Evolutionary conservation across 2,888 invertebrate species (phyloP), one percentile per base, ranked within the genome.

Genomic region (Agrenia bidenticulata): DNA sequence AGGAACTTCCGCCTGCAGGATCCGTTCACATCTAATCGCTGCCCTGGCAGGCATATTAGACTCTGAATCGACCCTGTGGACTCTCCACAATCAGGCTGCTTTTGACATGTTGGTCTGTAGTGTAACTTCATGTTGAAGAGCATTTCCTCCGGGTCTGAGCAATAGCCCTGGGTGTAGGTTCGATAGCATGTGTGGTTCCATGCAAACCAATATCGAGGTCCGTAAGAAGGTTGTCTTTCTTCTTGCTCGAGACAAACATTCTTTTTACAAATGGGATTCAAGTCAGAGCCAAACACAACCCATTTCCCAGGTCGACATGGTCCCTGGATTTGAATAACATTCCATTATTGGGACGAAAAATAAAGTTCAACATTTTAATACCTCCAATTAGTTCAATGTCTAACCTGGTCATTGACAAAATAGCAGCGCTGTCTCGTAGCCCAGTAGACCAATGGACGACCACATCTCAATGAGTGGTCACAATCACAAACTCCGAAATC

Each of bases 41-140:
- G 70, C 15, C 75, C 75, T 1, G 75, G 75, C 0, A 73, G 61
- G 61, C 75, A 75, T 7, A 41, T 56, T 11, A 65, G 61, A 9
- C 21, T 41, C 32, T 65, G 67, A 1, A 67, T 15, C 1, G 32
- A 11, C 1, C 41, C n/a, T 2, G 39, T 23, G n/a, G 26, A 17
- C 37, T 59, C 37, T 0, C 37, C 32, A 51, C 74, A 74, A 2
- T 56, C 57, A 1, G 66, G 37, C 9, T 17, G 21, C 19, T 59
- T 54, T 24, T 64, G 58, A 49, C 75, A 75, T 1, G 65, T 73
- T 1, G 75, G 75, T 41, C 73, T 61, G 39, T 67, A 73, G 32
- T 75, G 72, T 1, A 57, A 69, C 13, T 55, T 57, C 50, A 65
- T 59, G 49, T 73, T 72, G 39, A 70, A 70, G 7, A 70, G 65